A percentile compares a stretch with the other conserved stretches of the same genome.
These are phyloP conservation scores for Mus pahari DNA, from an alignment of 2,113 vertebrate genomes.

Conservation along the genomic window DNA sequence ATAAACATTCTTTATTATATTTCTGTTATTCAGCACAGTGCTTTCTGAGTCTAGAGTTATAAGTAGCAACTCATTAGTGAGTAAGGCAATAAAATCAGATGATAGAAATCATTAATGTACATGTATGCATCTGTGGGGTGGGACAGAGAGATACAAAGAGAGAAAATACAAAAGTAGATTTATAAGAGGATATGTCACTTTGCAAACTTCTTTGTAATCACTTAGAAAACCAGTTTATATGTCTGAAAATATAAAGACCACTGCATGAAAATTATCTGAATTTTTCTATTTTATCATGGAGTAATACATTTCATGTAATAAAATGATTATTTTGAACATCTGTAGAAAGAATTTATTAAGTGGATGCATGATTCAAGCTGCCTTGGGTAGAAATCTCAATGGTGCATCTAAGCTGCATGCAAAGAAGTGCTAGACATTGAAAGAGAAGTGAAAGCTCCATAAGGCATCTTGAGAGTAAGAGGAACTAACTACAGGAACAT, in stretches of 20 bases:
- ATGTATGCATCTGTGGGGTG: not conserved
- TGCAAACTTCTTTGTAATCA: not conserved
- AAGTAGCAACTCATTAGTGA: not conserved
- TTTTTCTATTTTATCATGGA: not conserved
- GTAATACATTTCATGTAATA: not conserved
- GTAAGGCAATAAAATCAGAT: not conserved
- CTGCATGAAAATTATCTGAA: not conserved
- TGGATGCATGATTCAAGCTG: not conserved
- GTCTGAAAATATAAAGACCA: not conserved
- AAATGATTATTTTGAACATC: not conserved
- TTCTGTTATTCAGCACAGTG: not conserved
- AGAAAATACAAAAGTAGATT: not conserved
- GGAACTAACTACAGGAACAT: not conserved
- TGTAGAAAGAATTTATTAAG: not conserved
- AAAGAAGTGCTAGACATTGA: not conserved
- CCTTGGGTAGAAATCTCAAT: not conserved
- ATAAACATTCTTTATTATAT: not conserved
- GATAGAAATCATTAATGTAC: not conserved
- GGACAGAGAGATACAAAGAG: not conserved
- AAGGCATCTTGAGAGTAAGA: not conserved
- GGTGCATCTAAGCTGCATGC: not conserved
- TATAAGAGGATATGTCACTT: not conserved
- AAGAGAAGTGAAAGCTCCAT: not conserved
- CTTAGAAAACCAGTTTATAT: not conserved
- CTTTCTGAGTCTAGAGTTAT: not conserved